These are phyloP conservation scores for Chirona hameri DNA, from an alignment of 2,888 invertebrate genomes.

Conservation along the genomic window DNA sequence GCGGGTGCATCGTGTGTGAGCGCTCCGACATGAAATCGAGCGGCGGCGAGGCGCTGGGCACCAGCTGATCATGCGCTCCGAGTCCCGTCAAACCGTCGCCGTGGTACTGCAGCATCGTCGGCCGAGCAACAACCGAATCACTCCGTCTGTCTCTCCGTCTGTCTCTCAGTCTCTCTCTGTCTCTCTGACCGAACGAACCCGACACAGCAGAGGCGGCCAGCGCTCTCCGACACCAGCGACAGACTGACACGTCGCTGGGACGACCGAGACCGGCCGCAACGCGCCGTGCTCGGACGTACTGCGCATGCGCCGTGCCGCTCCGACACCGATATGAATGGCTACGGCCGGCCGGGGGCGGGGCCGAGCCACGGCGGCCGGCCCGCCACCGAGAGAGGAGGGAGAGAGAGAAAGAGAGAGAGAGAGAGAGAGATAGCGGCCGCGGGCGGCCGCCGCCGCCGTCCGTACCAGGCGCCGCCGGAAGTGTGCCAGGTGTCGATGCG, in stretches of 20 bases:
- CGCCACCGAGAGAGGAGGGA: not conserved
- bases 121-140: slow-evolving; percentile 69
- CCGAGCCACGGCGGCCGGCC: not conserved
- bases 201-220: slow-evolving; percentile 12
- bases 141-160: slow-evolving; percentile 60
- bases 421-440: not conserved
- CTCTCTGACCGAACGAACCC: not conserved
- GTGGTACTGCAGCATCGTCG: slow-evolving; percentile 74
- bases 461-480: slow-evolving; percentile 13
- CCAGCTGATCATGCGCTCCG: slow-evolving; percentile 64
- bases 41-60: slow-evolving; percentile 30
- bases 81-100: slow-evolving; percentile 81
- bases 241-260: not conserved
- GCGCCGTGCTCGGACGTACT: not conserved
- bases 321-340: not conserved
- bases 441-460: not conserved
- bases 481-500: not conserved
- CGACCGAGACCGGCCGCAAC: not conserved
- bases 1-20: slow-evolving; percentile 32
- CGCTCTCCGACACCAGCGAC: not conserved
- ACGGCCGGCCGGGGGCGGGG: not conserved
- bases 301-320: not conserved
- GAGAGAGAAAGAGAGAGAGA: not conserved
- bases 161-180: not conserved
- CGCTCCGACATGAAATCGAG: slow-evolving; percentile 35